Base-by-base conservation (phyloP, 2,113 vertebrate genomes). In the Thomomys bottae region DNA sequence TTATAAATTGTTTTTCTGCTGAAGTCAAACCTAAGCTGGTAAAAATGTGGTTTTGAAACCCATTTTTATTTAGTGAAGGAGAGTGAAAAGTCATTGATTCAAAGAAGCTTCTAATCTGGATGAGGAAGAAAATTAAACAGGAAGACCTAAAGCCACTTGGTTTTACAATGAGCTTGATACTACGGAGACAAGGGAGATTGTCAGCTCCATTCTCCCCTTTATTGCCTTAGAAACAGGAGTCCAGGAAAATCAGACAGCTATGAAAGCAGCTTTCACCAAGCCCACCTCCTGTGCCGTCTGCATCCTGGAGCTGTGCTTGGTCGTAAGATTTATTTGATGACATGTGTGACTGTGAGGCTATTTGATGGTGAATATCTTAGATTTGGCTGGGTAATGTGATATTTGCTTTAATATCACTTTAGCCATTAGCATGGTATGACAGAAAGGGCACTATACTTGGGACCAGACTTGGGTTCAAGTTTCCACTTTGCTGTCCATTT, bases 371-470 rank as follows among this genome's bases (percentile, higher is more conserved):
- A 90, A 81, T 84, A 70, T n/a, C 84, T 42, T 77, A 72, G 83
- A 83, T 96, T 90, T 91, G 88, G 72, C 90, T 26, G 83, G 75
- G 95, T 94, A 94, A 94, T 5, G 23, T 83, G 94, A 94, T 95
- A 54, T 30, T 89, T 93, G 85, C 82, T 91, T 94, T 96, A 94
- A 88, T 90, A 92, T 93, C 92, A 94, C 88, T 88, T 95, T 91
- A 95, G 90, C 93, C 93, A 84, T 72, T 28, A 89, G 79, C 83
- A 5, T 2, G 8, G 67, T 36, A 3, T 42, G 11, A 54, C 23
- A 45, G 82, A 93, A 96, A 95, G 89, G 87, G 85, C 91, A 95
- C 78, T 75, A 32, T 49, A 61, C 95, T 90, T 96, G 94, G 93
- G 94, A 61, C 78, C 73, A 24, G 67, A 1, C 81, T 21, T 81